Percentiles rank a stretch among this genome's conserved stretches.
phyloP scores from a whole-genome alignment of 2,113 vertebrate genomes.

The Otocyon megalotis region DNA sequence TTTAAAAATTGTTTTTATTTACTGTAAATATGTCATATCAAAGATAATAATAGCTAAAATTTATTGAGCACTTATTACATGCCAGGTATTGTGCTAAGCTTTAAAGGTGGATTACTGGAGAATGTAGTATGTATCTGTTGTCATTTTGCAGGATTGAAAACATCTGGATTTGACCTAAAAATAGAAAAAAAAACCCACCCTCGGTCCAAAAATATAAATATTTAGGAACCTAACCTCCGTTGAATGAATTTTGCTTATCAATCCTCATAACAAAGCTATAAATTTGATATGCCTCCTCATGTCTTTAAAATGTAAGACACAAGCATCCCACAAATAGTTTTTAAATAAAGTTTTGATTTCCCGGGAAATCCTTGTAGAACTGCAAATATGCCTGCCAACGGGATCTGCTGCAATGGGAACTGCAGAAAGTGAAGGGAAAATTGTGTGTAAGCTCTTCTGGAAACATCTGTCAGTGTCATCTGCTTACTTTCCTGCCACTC shows the following conservation, averaged over 20 bases:
- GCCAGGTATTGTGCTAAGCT: constrained; percentile 43
- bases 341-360: constrained; percentile 2
- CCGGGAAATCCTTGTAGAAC: not conserved
- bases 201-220: constrained; percentile 59
- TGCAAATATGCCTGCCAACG: not conserved
- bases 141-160: constrained; percentile 75
- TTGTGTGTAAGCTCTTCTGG: not conserved
- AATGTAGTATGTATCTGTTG: constrained; percentile 41
- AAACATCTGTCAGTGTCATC: constrained; percentile 25
- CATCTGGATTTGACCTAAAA: constrained; percentile 80
- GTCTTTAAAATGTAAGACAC: constrained; percentile 21
- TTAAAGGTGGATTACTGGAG: constrained; percentile 39
- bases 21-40: constrained; percentile 46
- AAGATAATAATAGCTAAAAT: constrained; percentile 61
- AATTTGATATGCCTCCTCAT: not conserved
- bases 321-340: not conserved
- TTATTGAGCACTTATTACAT: constrained; percentile 70
- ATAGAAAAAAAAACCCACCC: not conserved
- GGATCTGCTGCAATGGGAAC: not conserved
- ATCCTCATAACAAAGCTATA: constrained; percentile 32
- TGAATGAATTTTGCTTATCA: constrained; percentile 59
- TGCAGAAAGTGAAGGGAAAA: not conserved
- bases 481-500: not conserved
- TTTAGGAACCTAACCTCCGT: constrained; percentile 49
- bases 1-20: constrained; percentile 65